These are phyloP conservation scores for Diglossa cyanea DNA, from an alignment of 2,797 vertebrate species.

Conservation along the genomic window DNA sequence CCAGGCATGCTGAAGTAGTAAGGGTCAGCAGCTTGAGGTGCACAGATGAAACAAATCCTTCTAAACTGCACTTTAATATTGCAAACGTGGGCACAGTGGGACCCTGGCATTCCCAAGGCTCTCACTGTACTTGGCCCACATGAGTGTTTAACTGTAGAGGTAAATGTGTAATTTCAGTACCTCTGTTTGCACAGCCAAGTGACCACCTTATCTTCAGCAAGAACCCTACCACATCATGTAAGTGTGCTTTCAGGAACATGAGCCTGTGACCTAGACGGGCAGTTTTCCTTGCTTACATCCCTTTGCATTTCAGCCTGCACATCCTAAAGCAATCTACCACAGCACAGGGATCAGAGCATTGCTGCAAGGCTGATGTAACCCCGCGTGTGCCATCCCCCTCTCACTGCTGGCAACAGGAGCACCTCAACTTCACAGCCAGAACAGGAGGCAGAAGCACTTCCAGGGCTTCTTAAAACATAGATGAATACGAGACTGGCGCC, in stretches of 20 bases:
- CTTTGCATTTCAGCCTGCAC: neutral
- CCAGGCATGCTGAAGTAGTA: neutral
- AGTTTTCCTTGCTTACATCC: neutral
- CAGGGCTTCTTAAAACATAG: neutral
- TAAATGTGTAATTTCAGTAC: neutral
- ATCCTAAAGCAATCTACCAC: neutral
- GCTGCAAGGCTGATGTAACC: neutral
- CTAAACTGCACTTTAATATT: neutral
- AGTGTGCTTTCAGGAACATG: neutral
- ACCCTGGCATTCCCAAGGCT: neutral
- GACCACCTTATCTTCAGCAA: neutral
- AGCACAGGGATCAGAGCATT: neutral
- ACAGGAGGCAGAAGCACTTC: neutral
- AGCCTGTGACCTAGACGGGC: neutral
- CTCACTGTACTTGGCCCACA: accelerated
- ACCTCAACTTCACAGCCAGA: neutral
- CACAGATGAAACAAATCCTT: neutral
- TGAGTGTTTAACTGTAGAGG: accelerated
- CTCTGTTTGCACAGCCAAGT: neutral
- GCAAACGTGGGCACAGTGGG: neutral
- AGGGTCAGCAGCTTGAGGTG: neutral
- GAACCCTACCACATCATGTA: neutral
- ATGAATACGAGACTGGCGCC: neutral
- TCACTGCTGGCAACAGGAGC: neutral
- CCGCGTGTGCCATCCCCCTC: accelerated